phyloP scores from a whole-genome alignment of 2,113 vertebrate genomes.

The Acrocephalus kingi region DNA sequence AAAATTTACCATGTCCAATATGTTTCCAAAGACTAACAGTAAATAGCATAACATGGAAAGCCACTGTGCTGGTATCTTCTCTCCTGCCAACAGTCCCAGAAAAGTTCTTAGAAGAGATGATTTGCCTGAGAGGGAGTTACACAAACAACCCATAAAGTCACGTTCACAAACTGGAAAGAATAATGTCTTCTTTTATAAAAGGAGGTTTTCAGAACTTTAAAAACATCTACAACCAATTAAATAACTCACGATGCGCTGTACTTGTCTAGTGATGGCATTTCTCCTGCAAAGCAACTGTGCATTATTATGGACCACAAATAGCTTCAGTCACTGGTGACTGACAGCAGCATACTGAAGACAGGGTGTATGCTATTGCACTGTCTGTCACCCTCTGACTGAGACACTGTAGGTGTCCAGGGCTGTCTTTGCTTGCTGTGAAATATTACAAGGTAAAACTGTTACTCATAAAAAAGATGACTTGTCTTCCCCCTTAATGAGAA shows the following conservation, averaged over 20 bases:
- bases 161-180: neutral
- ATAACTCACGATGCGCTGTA: neutral
- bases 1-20: neutral
- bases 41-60: neutral
- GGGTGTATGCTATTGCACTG: conserved; percentile 53
- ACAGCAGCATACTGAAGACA: conserved; percentile 62
- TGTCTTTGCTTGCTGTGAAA: conserved; percentile 59
- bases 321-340: conserved; percentile 67
- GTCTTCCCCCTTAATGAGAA: conserved; percentile 56
- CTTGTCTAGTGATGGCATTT: conserved; percentile 33
- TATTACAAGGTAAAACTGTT: conserved; percentile 67
- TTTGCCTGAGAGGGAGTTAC: neutral
- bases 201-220: conserved; percentile 7
- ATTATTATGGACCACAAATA: conserved; percentile 64
- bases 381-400: conserved; percentile 60
- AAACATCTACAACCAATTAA: neutral
- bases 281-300: conserved; percentile 59
- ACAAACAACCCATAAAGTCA: neutral
- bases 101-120: neutral
- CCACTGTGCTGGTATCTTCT: neutral
- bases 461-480: conserved; percentile 56
- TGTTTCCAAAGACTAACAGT: neutral
- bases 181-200: neutral
- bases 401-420: conserved; percentile 61
- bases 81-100: neutral